Conservation (phyloP, 1,140 invertebrate genomes). For the Zaprionus inermis region DNA sequence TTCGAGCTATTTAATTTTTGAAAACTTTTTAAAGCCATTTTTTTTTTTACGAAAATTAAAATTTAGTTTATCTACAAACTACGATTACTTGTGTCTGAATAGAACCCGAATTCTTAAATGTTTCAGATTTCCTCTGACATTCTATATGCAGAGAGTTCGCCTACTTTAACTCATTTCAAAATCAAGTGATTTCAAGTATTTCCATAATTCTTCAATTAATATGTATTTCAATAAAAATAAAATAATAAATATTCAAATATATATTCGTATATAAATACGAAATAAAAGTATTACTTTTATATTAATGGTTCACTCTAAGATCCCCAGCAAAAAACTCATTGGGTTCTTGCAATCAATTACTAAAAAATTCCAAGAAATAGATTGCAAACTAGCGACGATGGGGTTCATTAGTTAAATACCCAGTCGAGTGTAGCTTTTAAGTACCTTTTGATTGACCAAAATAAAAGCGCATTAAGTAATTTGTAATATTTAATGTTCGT, state of each 20-base stretch:
- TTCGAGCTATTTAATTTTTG: slow-evolving; percentile 24
- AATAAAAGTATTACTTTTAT: too few species aligned
- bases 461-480: slow-evolving; percentile 40
- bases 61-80: neutral
- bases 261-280: too few species aligned
- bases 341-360: neutral
- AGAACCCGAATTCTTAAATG: neutral
- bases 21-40: slow-evolving; percentile 20
- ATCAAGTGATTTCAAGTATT: neutral
- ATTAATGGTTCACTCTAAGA: too few species aligned
- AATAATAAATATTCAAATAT: too few species aligned
- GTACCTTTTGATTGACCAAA: slow-evolving; percentile 20
- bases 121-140: neutral
- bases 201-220: neutral
- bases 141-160: neutral
- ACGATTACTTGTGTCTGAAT: neutral
- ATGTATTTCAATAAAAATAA: too few species aligned
- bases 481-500: slow-evolving; percentile 44
- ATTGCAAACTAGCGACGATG: slow-evolving; percentile 34
- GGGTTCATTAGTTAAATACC: slow-evolving; percentile 44
- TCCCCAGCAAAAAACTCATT: neutral
- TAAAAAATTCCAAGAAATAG: neutral
- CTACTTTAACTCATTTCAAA: neutral
- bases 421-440: slow-evolving; percentile 34
- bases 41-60: neutral